Base-by-base conservation (phyloP, 2,113 vertebrate genomes). In the Hyperopisus bebe region DNA sequence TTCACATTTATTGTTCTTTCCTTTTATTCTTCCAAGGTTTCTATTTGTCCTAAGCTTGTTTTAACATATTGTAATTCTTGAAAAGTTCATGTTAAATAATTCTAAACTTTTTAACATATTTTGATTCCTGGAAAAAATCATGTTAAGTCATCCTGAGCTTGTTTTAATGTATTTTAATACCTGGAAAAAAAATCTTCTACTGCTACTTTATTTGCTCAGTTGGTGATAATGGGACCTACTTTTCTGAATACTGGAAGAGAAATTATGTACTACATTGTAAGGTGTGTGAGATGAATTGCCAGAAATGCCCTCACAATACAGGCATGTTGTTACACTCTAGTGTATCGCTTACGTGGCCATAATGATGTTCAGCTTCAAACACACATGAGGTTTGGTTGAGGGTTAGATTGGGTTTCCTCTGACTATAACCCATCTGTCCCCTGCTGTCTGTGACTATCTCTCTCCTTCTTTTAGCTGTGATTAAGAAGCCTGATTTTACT, bases 401-500 rank as follows among this genome's bases (percentile, higher is more conserved):
- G 5, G 46, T 27, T 44, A 80, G 7, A 87, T 74, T 55, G 80
- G 89, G 66, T 42, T 66, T 3, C 88, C 48, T 21, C 84, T 86
- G n/a, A 48, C 48, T 35, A 35, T 86, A 35, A 50, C 48, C 46
- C 48, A 5, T 51, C 46, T 85, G 11, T 53, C 48, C 85, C n/a
- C 48, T 19, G 31, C 47, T 86, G 85, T 86, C 48, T 53, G 10
- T 86, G 88, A 92, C 85, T 91, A 83, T 92, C 31, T 92, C 70
- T 93, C 90, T 93, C 90, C 91, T 88, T 91, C 82, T 92, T 93
- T 10, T 96, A 99, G 98, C 98, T 94, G 96, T 98, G 94, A 97
- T 99, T 97, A 98, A 97, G 97, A 99, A 98, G 97, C 95, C 97
- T 94, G 98, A 99, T 95, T 94, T 98, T 94, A 96, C 96, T 96